Evolutionary conservation across 1,140 invertebrate species (phyloP), one percentile per base, ranked within the genome.

Genomic region (Heliothis virescens): DNA sequence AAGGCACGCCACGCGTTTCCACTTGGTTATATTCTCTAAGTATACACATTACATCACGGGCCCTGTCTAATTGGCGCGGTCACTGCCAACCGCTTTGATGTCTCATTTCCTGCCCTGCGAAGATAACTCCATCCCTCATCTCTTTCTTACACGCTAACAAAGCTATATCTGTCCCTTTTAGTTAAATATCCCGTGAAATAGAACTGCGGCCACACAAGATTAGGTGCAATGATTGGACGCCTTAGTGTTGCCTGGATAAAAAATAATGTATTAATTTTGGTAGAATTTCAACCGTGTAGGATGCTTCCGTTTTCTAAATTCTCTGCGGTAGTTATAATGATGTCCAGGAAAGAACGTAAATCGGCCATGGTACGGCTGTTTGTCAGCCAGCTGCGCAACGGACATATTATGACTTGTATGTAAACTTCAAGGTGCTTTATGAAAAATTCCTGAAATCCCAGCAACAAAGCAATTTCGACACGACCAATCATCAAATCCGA

Each of bases 41-140:
- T 7, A n/a, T n/a, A 41, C 34, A 41, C 34, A 41, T 41, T 41
- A 41, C 34, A 41, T 41, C 34, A 41, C 34, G 18, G 62, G 55
- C 52, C 77, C 76, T 76, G 72, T 77, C 79, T 80, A 82, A 82
- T 82, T 79, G 72, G 74, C 75, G 73, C 50, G 78, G 57, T 80
- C 74, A 79, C 52, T 57, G 48, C 48, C 60, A 41, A 57, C 50
- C 59, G 63, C 73, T 83, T 80, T 80, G 82, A 83, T 83, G 71
- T 76, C 74, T 77, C 69, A 83, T 63, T 83, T 83, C 82, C 82
- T 80, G 81, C 48, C 55, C 3, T 47, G n/a, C 47, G n/a, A n/a
- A 62, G 57, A 75, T 80, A 75, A 60, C 55, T 69, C 13, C 52
- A 29, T 15, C 11, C 18, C 52, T 9, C 53, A 63, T 71, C 59